Evolutionary conservation across 2,113 vertebrate species (phyloP), one percentile per base, ranked within the genome.

Genomic region (Neoarius graeffei): DNA sequence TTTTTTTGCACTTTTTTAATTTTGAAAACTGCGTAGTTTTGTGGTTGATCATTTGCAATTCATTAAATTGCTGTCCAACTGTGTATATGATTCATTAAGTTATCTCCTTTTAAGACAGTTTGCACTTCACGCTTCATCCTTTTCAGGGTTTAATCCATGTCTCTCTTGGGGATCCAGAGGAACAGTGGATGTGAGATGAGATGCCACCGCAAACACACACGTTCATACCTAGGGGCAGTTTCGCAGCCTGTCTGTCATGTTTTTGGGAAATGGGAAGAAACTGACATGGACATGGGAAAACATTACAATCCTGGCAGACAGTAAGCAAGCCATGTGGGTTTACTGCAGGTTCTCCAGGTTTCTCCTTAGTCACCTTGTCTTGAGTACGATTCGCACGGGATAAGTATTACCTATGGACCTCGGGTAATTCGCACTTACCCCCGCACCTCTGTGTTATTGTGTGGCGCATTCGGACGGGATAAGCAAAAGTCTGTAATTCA

Each of bases 1-100:
- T 85, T 87, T 71, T 67, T 88, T 89, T 60, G 73, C 89, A 82
- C 71, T 87, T 77, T 89, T 87, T 73, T 88, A 59, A 67, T 85
- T 88, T 83, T 79, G 62, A 87, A 20, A 86, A 83, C 82, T 84
- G 87, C 85, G 62, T 88, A 69, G 23, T 87, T 81, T 56, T 85
- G 57, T 91, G 80, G 82, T 90, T 85, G 82, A 94, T 92, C 73
- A 88, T 88, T 88, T 85, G 48, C 89, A 93, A 88, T 91, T 92
- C 91, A 95, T 94, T 94, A 95, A 95, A 95, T 83, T 90, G 77
- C 84, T 86, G 89, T 88, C 56, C 86, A 88, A 93, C 83, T 35
- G 67, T 73, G 80, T 2, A 59, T n/a, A 11, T 79, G 48, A 62
- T 71, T 35, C n/a, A 52, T 8, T 50, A 23, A 15, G 20, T 86